Evolutionary conservation across 2,888 invertebrate genomes (phyloP), one percentile per base, ranked within the genome.

Genomic region (Lycocerus yunnanus): DNA sequence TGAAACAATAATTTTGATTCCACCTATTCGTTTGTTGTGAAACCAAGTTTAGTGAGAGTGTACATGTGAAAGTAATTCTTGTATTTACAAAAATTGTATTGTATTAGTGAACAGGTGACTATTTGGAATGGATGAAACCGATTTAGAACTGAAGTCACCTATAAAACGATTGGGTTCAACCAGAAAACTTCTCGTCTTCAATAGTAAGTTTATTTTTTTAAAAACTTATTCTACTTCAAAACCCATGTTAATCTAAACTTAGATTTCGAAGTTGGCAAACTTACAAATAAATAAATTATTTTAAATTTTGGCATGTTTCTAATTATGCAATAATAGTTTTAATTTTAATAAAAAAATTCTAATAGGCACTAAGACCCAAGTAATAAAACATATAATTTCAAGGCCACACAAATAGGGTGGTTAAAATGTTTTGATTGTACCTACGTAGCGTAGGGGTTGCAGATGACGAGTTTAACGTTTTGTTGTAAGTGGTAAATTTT

Each of bases 161-260:
- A 94, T 94, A 88, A 93, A 93, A 86, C 89, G 94, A 76, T 91
- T 94, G 79, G 94, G 94, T 83, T 94, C 94, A 78, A 94, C 94
- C 71, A 90, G 94, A 85, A 94, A 94, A 88, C 89, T 94, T 79
- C 90, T 94, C 63, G 91, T 93, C 75, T 94, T 94, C 83, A 94
- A 92, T 86, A 94, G 94, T 94, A 86, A 93, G 94, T 63, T 92
- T 73, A 58, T 67, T 75, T 43, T 70, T 60, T 58, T 24, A 24
- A 15, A 14, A 66, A 11, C 15, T 15, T 15, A 5, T 24, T 58
- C 9, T 60, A 15, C 16, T 59, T 16, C 15, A 14, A 66, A 66
- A 14, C 67, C 15, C 15, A 60, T 59, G 15, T 43, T 43, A 43
- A 58, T 15, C 60, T 27, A 72, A 58, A 68, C 43, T 66, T 15